These are phyloP conservation scores for Oreochromis mossambicus DNA, from an alignment of 2,797 vertebrate species.

Conservation along the genomic window DNA sequence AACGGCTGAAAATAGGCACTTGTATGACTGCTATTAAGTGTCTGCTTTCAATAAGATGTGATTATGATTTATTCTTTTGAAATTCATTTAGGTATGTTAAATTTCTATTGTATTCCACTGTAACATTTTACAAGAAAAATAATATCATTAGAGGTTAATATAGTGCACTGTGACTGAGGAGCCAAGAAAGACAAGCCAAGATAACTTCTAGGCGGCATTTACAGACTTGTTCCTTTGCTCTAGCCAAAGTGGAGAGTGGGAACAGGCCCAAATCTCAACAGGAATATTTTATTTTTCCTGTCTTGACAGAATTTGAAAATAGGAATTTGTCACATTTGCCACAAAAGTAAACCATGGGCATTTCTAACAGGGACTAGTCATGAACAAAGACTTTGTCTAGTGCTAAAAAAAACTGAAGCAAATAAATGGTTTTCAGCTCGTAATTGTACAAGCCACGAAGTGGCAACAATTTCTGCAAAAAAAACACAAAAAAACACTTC, in stretches of 20 bases:
- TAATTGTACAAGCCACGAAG: not conserved
- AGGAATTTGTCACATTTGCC: not conserved
- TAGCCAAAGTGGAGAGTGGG: not conserved
- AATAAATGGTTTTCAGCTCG: not conserved
- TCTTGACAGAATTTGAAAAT: not conserved
- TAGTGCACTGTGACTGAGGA: not conserved
- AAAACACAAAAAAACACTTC: fast-evolving
- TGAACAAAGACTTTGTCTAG: not conserved
- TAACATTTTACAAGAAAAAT: not conserved
- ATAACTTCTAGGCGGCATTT: not conserved
- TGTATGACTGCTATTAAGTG: not conserved
- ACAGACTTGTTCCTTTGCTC: not conserved
- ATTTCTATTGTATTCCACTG: not conserved
- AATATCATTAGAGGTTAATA: not conserved
- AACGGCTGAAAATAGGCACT: not conserved
- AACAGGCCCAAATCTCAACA: not conserved
- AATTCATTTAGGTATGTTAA: not conserved
- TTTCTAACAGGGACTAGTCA: not conserved
- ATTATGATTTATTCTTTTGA: not conserved
- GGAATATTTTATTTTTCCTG: not conserved
- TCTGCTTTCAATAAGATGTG: not conserved
- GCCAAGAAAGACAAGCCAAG: not conserved
- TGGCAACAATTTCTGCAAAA: not conserved
- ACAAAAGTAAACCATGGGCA: not conserved
- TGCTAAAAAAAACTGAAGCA: not conserved